Evolutionary conservation across 2,888 invertebrate genomes (phyloP).

Genomic region (Drosophila lacicola): DNA sequence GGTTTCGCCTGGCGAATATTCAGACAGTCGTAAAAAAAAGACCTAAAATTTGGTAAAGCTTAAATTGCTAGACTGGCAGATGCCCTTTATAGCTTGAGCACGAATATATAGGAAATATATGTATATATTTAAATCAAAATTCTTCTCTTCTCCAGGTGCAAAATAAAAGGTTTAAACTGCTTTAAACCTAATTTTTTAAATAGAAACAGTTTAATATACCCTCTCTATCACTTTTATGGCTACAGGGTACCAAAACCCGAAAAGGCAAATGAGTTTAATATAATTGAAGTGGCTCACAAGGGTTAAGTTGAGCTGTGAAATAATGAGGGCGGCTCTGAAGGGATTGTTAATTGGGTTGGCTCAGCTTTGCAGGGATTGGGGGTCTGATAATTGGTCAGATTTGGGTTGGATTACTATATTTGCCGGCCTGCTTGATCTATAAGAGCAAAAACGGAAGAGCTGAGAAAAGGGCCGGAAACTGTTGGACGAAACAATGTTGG

Average conservation of each 20-base stretch:
- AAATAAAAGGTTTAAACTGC: no score
- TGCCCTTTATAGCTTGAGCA: neutral
- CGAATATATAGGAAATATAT: no score
- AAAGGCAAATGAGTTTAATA: conserved; percentile 64
- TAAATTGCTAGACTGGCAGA: neutral
- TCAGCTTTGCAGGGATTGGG: conserved; percentile 29
- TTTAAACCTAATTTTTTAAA: no score
- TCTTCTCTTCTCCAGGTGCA: no score
- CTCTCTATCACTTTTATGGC: neutral
- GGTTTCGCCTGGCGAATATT: conserved; percentile 43
- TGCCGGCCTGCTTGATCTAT: neutral
- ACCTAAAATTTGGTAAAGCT: neutral
- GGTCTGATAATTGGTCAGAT: conserved; percentile 38
- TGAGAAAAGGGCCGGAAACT: neutral
- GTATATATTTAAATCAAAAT: no score
- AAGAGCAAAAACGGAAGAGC: neutral
- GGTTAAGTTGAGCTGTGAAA: conserved; percentile 43
- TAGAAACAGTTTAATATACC: neutral
- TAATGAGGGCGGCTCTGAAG: conserved; percentile 42
- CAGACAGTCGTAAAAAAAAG: conserved; percentile 48
- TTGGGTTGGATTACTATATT: conserved; percentile 4
- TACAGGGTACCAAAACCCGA: conserved; percentile 10
- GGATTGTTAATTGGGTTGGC: conserved; percentile 44
- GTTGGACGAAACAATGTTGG: conserved; percentile 1
- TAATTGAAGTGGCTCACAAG: conserved; percentile 64